These are phyloP conservation scores for Hippolais icterina DNA, from an alignment of 2,113 vertebrate genomes.

Conservation along the genomic window DNA sequence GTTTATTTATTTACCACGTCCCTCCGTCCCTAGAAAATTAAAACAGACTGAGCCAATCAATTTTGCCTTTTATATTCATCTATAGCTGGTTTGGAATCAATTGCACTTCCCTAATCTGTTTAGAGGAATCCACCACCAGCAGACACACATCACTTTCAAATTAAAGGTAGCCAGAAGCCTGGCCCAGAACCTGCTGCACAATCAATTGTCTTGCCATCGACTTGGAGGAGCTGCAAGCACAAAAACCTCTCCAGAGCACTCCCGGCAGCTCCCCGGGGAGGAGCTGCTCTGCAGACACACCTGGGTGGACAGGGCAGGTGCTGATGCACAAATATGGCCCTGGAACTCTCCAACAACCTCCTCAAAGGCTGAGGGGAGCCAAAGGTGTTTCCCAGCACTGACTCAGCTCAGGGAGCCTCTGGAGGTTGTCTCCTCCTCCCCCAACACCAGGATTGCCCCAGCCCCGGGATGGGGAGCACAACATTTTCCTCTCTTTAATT, in stretches of 20 bases:
- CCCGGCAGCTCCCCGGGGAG: not conserved
- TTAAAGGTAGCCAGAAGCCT: not conserved
- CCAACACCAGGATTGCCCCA: not conserved
- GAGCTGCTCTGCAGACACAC: not conserved
- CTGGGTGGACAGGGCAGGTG: not conserved
- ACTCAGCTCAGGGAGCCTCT: not conserved
- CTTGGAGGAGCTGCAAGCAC: not conserved
- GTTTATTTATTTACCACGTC: not conserved
- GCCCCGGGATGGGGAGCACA: not conserved
- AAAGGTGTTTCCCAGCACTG: not conserved
- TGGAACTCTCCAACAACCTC: not conserved
- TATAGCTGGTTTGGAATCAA: not conserved
- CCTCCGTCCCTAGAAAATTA: not conserved
- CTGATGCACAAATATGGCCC: not conserved
- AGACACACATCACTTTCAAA: not conserved
- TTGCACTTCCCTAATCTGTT: slow-evolving; percentile 12
- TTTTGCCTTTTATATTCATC: slow-evolving; percentile 17
- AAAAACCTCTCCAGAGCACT: not conserved
- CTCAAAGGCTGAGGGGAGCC: accelerated
- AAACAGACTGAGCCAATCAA: not conserved
- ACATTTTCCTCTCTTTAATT: not conserved
- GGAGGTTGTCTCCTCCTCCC: not conserved
- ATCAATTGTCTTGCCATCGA: not conserved
- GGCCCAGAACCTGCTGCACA: not conserved
- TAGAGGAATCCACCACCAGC: not conserved